A percentile compares a stretch with the other conserved stretches of the same genome.
phyloP scores from a whole-genome alignment of 2,113 vertebrate genomes.

The Xiphophorus maculatus region DNA sequence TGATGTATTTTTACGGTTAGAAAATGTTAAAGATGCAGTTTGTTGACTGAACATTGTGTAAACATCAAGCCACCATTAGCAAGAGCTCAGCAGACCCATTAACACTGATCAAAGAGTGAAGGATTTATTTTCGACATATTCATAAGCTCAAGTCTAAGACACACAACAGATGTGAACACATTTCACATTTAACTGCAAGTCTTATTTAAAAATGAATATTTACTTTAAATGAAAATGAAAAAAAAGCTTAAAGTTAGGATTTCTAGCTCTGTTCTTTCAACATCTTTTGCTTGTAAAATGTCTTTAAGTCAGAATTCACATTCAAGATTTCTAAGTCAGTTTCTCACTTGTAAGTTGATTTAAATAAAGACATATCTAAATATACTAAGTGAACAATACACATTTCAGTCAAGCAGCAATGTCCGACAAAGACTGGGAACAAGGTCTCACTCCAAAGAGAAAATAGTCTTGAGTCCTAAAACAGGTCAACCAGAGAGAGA shows the following conservation, averaged over 20 bases:
- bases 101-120: conserved; percentile 52
- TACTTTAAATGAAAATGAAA: background rate
- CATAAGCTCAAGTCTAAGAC: conserved; percentile 16
- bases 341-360: background rate
- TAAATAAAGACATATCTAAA: background rate
- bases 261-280: background rate
- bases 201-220: conserved; percentile 10
- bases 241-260: background rate
- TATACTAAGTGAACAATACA: background rate
- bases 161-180: conserved; percentile 41
- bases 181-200: conserved; percentile 26
- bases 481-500: no score
- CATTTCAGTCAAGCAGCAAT: background rate
- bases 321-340: background rate
- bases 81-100: background rate
- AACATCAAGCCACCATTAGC: conserved; percentile 28
- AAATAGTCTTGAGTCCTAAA: background rate
- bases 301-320: no score
- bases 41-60: conserved; percentile 39
- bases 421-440: background rate
- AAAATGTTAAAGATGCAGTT: conserved; percentile 28
- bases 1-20: conserved; percentile 2
- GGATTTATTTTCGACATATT: conserved; percentile 36
- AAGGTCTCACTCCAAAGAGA: background rate
- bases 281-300: no score